Base-by-base conservation (phyloP, 2,888 invertebrate genomes). In the Tetrapedia diversipes region DNA sequence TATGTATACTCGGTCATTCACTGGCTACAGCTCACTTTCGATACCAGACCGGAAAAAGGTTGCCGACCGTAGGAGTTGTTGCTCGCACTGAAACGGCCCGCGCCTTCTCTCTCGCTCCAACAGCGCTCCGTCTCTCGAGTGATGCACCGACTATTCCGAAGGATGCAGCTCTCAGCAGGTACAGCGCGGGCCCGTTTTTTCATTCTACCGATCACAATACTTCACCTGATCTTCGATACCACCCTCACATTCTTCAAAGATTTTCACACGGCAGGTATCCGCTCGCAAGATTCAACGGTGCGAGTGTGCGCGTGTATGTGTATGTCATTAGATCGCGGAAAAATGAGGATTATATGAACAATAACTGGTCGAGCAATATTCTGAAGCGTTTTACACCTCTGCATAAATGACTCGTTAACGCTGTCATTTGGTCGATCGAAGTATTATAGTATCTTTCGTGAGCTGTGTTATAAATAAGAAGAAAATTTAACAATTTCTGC, bases 141-240 rank as follows among this genome's bases (percentile, higher is more conserved):
- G 74, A 80, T 78, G 74, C 79, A 79, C 63, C 70, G 59, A 59
- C 72, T 74, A 64, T 75, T 80, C 80, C 81, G 80, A 68, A 83
- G 83, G 84, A 78, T 80, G 78, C 63, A 74, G 72, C 76, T 75
- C 79, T 60, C 60, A 73, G 80, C 86, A 87, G 87, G 87, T 87
- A 87, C 83, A 77, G 73, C 80, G 82, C 74, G 86, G n/a, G 79
- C 65, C 83, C 84, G 82, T 83, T 87, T 89, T 87, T 88, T 86
- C 87, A 82, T 86, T 87, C 87, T 83, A 65, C 64, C 76, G 70
- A 85, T 84, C 82, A 90, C 89, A 89, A 90, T 89, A 82, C 86
- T 88, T 86, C 89, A 89, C 89, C 89, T 89, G 90, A 90, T 89
- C 88, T 78, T 69, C 75, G 77, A 76, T 82, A 82, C 87, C 89